Percentiles rank a stretch among this genome's conserved stretches.
Evolutionary conservation across 2,113 vertebrate genomes (phyloP).

Genomic region (Lophius piscatorius): DNA sequence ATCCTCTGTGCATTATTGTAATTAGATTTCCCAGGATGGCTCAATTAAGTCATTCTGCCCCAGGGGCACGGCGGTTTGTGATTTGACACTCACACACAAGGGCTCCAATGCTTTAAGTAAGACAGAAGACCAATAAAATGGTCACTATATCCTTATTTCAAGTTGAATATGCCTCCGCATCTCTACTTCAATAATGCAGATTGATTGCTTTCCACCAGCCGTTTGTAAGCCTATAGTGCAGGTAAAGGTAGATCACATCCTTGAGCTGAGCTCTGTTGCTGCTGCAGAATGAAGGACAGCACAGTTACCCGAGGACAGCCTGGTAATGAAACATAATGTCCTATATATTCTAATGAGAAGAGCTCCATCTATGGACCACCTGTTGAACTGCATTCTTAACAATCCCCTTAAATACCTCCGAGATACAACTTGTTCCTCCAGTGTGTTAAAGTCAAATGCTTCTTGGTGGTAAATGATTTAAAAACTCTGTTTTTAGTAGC

Average conservation of each 20-base stretch:
- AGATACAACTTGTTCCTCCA: constrained; percentile 6
- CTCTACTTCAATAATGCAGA: constrained; percentile 1
- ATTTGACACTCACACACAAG: constrained; percentile 75
- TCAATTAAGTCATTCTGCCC: constrained; percentile 80
- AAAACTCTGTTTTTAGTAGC: constrained; percentile 42
- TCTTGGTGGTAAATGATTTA: constrained; percentile 38
- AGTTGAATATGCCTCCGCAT: neutral
- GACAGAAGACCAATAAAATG: constrained; percentile 60
- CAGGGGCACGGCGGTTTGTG: constrained; percentile 69
- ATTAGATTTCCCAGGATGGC: constrained; percentile 81
- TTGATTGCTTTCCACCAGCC: constrained; percentile 7
- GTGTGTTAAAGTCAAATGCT: constrained; percentile 15
- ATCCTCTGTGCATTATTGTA: constrained; percentile 79
- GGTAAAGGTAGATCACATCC: constrained; percentile 39
- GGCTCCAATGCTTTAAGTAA: constrained; percentile 78
- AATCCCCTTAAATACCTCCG: constrained; percentile 13
- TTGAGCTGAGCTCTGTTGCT: constrained; percentile 49
- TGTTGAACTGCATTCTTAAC: constrained; percentile 80
- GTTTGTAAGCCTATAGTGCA: constrained; percentile 30
- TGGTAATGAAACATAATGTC: constrained; percentile 53
- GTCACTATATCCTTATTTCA: constrained; percentile 45
- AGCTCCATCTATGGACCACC: constrained; percentile 86
- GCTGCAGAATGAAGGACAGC: constrained; percentile 53
- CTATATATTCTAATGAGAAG: constrained; percentile 83
- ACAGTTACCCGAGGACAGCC: constrained; percentile 43